Conservation (phyloP, 2,113 vertebrate species). For the Cervus canadensis region DNA sequence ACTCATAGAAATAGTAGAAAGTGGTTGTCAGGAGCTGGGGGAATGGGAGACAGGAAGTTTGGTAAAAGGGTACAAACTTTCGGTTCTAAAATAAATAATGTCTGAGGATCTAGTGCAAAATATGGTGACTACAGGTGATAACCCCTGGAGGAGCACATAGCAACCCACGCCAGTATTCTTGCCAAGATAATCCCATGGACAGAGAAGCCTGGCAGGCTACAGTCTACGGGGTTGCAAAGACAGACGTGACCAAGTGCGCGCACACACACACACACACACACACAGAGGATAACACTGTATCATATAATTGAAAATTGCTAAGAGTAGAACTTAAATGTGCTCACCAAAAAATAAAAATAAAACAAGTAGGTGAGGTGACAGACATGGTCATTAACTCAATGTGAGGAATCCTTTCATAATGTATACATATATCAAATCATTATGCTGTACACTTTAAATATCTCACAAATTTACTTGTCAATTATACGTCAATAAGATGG, state of each 20-base stretch:
- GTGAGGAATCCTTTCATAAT: not conserved
- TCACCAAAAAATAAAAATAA: not conserved
- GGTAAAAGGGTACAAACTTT: not conserved
- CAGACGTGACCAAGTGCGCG: not conserved
- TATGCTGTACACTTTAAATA: not conserved
- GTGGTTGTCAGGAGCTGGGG: too few relatives aligned
- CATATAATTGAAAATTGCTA: not conserved
- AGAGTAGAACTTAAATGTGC: not conserved
- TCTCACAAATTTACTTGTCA: not conserved
- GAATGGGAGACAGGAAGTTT: not conserved
- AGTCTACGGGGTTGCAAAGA: accelerated
- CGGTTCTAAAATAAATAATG: not conserved
- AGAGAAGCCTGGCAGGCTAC: not conserved
- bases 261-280: not conserved
- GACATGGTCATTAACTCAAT: not conserved
- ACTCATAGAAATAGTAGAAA: not conserved
- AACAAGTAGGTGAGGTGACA: not conserved
- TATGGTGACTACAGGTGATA: not conserved
- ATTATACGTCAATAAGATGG: not conserved
- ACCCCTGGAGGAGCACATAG: not conserved
- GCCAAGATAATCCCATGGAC: not conserved
- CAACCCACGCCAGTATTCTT: not conserved
- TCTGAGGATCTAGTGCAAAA: not conserved
- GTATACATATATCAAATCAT: not conserved
- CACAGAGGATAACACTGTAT: not conserved